Conservation (phyloP, 1,140 invertebrate species). For the Aphaenogaster ashmeadi region DNA sequence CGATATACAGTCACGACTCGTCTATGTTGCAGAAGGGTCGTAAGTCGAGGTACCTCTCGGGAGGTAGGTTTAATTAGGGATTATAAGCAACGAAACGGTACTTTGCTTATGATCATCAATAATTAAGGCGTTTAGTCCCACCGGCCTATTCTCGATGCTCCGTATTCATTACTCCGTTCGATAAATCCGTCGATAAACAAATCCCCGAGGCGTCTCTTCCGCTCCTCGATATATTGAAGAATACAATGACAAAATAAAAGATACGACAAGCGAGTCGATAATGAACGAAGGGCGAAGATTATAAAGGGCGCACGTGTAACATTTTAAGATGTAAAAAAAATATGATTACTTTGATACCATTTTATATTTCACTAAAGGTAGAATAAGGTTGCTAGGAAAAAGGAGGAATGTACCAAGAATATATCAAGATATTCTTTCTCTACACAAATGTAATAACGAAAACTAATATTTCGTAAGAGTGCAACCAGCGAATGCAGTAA, state of each 20-base stretch:
- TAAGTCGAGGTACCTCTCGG: slow-evolving; percentile 49
- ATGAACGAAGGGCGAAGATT: background rate
- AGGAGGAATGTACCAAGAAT: background rate
- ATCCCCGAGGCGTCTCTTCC: background rate
- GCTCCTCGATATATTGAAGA: background rate
- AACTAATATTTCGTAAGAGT: slow-evolving; percentile 30
- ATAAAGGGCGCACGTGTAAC: background rate
- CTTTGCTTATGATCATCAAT: slow-evolving; percentile 37
- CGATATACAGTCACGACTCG: slow-evolving; percentile 62
- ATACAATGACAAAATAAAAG: background rate
- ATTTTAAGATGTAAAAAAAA: slow-evolving; percentile 11
- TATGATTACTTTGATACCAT: background rate
- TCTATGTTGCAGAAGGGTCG: slow-evolving; percentile 51
- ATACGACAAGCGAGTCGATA: background rate
- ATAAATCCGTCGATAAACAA: slow-evolving; percentile 19
- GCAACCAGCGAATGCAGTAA: background rate
- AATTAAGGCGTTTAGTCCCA: slow-evolving; percentile 53
- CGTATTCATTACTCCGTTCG: background rate
- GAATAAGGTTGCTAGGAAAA: background rate
- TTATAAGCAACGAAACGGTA: slow-evolving; percentile 54
- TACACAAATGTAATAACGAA: background rate
- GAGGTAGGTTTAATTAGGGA: slow-evolving; percentile 46
- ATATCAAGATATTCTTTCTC: background rate
- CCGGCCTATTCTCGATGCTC: slow-evolving; percentile 37
- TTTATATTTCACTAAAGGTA: background rate